Percentiles rank a stretch among this genome's conserved stretches.
Conservation (phyloP, 2,113 vertebrate genomes). For the Grallaria varia region DNA sequence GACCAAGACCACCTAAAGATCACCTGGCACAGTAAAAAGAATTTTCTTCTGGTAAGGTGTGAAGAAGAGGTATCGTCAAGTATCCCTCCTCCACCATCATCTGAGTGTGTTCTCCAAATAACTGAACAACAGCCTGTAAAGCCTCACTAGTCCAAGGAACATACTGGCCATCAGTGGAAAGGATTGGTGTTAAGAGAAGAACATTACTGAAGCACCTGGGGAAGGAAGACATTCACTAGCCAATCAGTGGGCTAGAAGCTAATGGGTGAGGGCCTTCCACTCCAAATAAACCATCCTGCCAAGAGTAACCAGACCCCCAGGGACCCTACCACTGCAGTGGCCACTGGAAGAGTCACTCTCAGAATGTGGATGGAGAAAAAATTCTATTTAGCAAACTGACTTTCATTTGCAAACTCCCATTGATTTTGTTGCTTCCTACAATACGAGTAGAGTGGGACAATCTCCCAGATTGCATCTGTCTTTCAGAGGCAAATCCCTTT, state of each 20-base stretch:
- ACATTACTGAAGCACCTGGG: neutral
- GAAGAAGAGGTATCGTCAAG: neutral
- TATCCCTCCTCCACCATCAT: neutral
- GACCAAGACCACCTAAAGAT: accelerated
- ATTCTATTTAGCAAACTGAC: neutral
- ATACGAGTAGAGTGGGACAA: neutral
- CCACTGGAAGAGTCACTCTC: neutral
- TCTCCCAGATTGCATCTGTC: neutral
- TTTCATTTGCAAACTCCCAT: neutral
- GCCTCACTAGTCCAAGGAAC: neutral
- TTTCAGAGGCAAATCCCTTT: neutral
- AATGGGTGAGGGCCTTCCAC: neutral
- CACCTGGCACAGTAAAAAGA: neutral
- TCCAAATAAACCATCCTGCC: neutral
- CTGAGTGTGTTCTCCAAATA: neutral
- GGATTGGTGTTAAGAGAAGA: neutral
- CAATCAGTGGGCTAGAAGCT: neutral
- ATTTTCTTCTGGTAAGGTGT: neutral
- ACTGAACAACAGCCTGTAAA: neutral
- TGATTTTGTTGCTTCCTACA: neutral
- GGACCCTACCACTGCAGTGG: neutral
- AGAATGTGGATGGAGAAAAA: neutral
- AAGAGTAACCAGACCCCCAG: neutral
- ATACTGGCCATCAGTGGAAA: neutral
- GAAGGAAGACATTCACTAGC: neutral